Evolutionary conservation across 2,888 invertebrate genomes (phyloP), one percentile per base, ranked within the genome.

Genomic region (Scrobipalpa costella): DNA sequence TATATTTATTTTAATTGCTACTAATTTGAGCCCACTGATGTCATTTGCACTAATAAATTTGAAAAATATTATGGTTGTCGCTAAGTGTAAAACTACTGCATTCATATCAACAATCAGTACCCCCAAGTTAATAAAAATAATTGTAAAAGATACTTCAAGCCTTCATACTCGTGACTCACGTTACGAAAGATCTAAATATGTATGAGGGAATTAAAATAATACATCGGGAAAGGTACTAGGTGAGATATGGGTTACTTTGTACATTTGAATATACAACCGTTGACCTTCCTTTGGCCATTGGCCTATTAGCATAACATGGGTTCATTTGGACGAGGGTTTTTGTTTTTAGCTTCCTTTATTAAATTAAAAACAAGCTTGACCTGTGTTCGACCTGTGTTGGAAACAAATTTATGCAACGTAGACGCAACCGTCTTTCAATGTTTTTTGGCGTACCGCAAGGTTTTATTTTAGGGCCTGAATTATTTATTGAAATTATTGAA

Each of bases 141-240:
- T 71, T 71, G 70, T 72, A 72, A 69, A 66, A 70, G 71, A 73
- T 73, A 73, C 71, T 75, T 78, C 74, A 75, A 73, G 72, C 72
- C 67, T 72, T 76, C 75, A 78, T 73, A 73, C 68, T 78, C 84
- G 83, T 84, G 86, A 84, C 69, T 82, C 80, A 77, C 77, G 80
- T 75, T 74, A 75, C 74, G 62, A 66, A 21, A 66, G 74, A 71
- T 69, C 76, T 86, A 80, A 84, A 86, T 86, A 86, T 87, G 81
- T 81, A 86, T 86, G 85, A 85, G 81, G 70, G 79, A 79, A 86
- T 86, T 86, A 85, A 85, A 85, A 84, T 84, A 83, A 79, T 80
- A 83, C 81, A 78, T 78, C 73, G 73, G 72, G 73, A 73, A 72
- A 62, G 27, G 15, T 36, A 63, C 58, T 13, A 74, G 73, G 50